Evolutionary conservation across 2,113 vertebrate species (phyloP), one percentile per base, ranked within the genome.

Genomic region (Oreochromis aureus): DNA sequence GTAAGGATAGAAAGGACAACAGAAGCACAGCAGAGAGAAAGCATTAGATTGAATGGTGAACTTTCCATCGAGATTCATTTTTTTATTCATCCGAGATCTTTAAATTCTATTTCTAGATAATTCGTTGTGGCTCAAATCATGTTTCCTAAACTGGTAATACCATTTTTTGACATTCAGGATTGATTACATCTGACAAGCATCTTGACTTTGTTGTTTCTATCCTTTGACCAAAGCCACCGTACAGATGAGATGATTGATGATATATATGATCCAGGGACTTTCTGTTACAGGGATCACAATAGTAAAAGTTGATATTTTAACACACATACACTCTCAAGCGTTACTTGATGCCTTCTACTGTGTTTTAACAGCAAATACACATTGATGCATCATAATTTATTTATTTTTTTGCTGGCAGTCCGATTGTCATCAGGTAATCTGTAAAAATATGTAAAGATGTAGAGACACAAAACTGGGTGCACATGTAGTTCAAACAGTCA

Each of bases 81-180:
- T 91, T 90, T 92, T n/a, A 88, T 88, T 8, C 30, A 9, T 8
- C 58, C 16, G 27, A 82, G 80, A 84, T 86, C 82, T 80, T 83
- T 18, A 10, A 86, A 73, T 86, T 89, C 61, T 94, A 76, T 92
- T 92, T 90, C 41, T 51, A 85, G 89, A 69, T 11, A 10, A 44
- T 85, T 71, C 41, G 54, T 54, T 51, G 66, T 85, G 48, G 24
- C 63, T 88, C 69, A 18, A 73, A 85, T 82, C 56, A 85, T 66
- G 55, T 82, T 89, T 89, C 80, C 54, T 30, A 48, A 79, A 88
- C 41, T 6, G 11, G 41, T 83, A 82, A 81, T 66, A 82, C 85
- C 46, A 84, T 39, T 53, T 55, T 87, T 15, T 82, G 56, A 91
- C 41, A 12, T 27, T 56, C 4, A 34, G 59, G 69, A 82, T 34